Evolutionary conservation across 1,140 invertebrate species (phyloP).

Genomic region (Panagrolaimus sp.): DNA sequence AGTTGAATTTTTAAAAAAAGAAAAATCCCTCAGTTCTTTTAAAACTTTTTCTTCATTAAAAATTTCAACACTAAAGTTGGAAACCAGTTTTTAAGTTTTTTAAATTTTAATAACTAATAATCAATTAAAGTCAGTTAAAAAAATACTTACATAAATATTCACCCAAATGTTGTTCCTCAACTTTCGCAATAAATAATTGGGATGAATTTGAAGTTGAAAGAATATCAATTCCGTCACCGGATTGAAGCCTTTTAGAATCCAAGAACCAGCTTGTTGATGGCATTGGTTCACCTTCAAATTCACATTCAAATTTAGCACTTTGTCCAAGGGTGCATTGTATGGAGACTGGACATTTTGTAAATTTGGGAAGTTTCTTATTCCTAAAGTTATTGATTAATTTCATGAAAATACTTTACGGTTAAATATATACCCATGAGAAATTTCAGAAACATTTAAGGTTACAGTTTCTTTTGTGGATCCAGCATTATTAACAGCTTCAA

Average conservation of each 20-base stretch:
- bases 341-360: constrained; percentile 43
- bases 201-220: constrained; percentile 26
- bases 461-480: constrained; percentile 35
- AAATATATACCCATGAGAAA: constrained; percentile 1
- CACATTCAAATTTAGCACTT: constrained; percentile 37
- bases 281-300: constrained; percentile 44
- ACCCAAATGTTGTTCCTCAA: constrained; percentile 33
- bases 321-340: constrained; percentile 48
- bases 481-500: constrained; percentile 46
- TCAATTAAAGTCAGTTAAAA: too few relatives aligned
- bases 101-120: too few relatives aligned
- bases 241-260: constrained; percentile 34
- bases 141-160: constrained; percentile 49
- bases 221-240: constrained; percentile 34
- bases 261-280: constrained; percentile 47
- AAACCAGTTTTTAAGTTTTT: too few relatives aligned
- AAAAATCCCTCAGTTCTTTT: too few relatives aligned
- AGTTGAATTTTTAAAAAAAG: too few relatives aligned
- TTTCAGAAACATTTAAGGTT: constrained; percentile 28
- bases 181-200: constrained; percentile 27
- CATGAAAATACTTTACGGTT: constrained; percentile 40
- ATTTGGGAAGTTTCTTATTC: constrained; percentile 35
- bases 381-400: too few relatives aligned
- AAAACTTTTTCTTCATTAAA: too few relatives aligned
- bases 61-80: too few relatives aligned